Conservation (phyloP, 1,140 invertebrate species). For the Dysdera silvatica region DNA sequence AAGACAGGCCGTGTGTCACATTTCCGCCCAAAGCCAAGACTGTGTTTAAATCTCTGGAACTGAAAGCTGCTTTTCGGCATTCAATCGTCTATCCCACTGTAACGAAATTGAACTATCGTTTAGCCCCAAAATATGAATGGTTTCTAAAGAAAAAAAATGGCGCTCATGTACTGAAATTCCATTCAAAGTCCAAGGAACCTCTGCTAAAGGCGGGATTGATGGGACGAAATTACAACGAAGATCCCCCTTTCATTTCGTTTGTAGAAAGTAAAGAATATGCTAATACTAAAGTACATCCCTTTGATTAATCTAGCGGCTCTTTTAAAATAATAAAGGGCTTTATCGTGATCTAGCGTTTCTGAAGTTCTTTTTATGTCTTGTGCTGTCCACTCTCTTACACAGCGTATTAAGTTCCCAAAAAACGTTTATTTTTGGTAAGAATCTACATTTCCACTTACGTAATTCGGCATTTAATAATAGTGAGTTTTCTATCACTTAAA, state of each 20-base stretch:
- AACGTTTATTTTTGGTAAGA: no score
- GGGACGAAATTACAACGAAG: constrained; percentile 12
- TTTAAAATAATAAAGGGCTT: no score
- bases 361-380: no score
- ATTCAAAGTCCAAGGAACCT: not conserved
- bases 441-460: no score
- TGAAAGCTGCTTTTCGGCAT: constrained; percentile 6
- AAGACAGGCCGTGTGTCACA: not conserved
- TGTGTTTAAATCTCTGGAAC: constrained; percentile 7
- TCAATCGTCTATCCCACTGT: constrained; percentile 15
- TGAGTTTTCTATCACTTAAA: no score
- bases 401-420: no score
- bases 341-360: no score
- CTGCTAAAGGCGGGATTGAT: constrained; percentile 2
- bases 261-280: no score
- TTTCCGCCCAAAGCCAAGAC: constrained; percentile 4
- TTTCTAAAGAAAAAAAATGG: not conserved
- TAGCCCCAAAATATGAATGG: constrained; percentile 11
- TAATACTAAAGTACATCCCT: no score
- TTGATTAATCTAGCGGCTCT: no score
- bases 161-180: not conserved
- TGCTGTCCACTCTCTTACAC: no score
- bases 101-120: not conserved
- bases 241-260: constrained; percentile 19
- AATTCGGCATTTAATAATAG: no score